Base-by-base conservation (phyloP, 1,140 invertebrate species). In the Diabrotica virgifera region DNA sequence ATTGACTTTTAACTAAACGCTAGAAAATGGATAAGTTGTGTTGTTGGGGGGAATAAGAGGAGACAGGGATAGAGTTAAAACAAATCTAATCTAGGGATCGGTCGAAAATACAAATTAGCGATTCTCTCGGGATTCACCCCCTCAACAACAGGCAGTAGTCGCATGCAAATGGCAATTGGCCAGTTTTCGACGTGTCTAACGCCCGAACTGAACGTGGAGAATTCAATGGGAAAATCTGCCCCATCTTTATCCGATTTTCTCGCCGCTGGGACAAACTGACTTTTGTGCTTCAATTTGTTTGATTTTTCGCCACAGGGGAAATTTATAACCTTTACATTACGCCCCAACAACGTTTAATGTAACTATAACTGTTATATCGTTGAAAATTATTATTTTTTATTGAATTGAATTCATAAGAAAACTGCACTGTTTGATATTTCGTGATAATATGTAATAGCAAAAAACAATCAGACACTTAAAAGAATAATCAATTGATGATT, bases 1-100 rank as follows among this genome's bases (percentile, higher is more conserved):
- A 76, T 76, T 76, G 74, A 76, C 74, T 76, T 76, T 76, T 74
- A 76, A 72, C 74, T 76, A 76, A 76, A 74, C 73, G 74, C 69
- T 76, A 76, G 74, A 76, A 76, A 76, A 76, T 76, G 74, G 74
- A 74, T 74, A 76, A 74, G 74, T 76, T 72, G 64, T 76, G 74
- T 76, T 70, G 59, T 58, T 55, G 65, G 71, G 70, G 66, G 69
- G 68, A 55, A 62, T 53, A 54, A 50, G 62, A n/a, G 40, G 40
- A 46, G 40, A 46, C 40, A n/a, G 40, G n/a, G 40, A 46, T 46
- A 38, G 60, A 38, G 52, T 69, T 61, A 55, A 65, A 70, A 70
- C 70, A 73, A 76, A 76, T 76, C 74, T 74, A 76, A 76, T 76
- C 74, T 73, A 66, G 70, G 71, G 69, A 72, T 76, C 74, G 74